These are phyloP conservation scores for Mesorhabditis spiculigera DNA, from an alignment of 2,888 invertebrate species.

Conservation along the genomic window DNA sequence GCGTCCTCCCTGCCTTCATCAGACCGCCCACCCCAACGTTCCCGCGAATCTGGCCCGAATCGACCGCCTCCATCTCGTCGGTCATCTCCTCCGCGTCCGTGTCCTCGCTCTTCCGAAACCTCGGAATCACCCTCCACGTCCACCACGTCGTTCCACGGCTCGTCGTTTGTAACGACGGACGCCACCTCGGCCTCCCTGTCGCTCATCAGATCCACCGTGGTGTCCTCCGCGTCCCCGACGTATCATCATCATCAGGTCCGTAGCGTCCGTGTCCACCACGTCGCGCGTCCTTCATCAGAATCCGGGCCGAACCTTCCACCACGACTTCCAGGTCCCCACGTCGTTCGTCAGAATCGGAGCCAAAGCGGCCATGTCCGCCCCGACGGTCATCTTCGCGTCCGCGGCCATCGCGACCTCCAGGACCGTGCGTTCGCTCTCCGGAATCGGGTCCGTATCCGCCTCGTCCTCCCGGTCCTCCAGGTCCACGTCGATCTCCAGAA, in stretches of 20 bases:
- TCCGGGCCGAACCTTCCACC: background rate
- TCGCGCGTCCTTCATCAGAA: background rate
- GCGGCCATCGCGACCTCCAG: too few relatives aligned
- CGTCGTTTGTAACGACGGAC: background rate
- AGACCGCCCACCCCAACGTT: background rate
- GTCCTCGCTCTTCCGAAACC: too few relatives aligned
- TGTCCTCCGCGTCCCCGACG: background rate
- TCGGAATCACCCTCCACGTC: background rate
- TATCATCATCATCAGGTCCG: too few relatives aligned
- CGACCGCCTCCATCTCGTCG: background rate
- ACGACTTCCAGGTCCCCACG: background rate
- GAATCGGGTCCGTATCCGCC: too few relatives aligned
- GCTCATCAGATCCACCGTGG: constrained; percentile 1
- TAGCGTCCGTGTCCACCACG: too few relatives aligned
- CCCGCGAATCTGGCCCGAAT: background rate
- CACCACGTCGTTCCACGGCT: background rate
- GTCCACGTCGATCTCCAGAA: too few relatives aligned
- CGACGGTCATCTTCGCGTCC: too few relatives aligned
- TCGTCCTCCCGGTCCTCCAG: too few relatives aligned
- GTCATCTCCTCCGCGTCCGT: background rate
- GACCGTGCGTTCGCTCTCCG: too few relatives aligned
- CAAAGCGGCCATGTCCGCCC: too few relatives aligned
- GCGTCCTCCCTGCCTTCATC: background rate
- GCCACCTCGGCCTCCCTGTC: background rate
- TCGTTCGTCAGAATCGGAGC: background rate